A percentile compares a stretch with the other conserved stretches of the same genome.
Evolutionary conservation across 2,113 vertebrate species (phyloP).

Genomic region (Pogona vitticeps): DNA sequence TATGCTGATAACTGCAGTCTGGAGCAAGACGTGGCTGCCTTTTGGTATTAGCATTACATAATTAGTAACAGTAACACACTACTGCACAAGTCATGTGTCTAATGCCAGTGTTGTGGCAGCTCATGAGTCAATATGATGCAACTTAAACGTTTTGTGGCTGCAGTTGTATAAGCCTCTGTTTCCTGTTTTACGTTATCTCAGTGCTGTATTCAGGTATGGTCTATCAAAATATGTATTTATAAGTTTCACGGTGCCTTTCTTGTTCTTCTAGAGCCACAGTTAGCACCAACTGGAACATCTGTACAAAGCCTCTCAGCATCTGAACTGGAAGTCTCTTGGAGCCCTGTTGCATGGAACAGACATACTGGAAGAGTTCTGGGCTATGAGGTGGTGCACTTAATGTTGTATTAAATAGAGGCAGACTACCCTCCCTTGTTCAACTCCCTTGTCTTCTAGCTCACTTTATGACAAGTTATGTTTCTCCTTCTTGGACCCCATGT

Average conservation of each 20-base stretch:
- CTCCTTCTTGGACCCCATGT: too few species aligned
- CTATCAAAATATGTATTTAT: neutral
- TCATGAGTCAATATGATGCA: neutral
- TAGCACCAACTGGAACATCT: conserved; percentile 76
- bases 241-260: conserved; percentile 22
- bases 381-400: conserved; percentile 81
- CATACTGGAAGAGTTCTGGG: conserved; percentile 82
- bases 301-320: conserved; percentile 80
- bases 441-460: neutral
- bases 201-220: rapidly evolving
- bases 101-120: neutral
- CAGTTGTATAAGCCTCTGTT: neutral
- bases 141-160: neutral
- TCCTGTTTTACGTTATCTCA: neutral
- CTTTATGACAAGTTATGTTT: neutral
- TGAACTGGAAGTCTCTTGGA: conserved; percentile 86
- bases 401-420: neutral
- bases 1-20: neutral
- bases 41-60: too few species aligned
- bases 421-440: neutral
- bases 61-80: neutral
- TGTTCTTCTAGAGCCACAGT: conserved; percentile 77
- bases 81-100: neutral
- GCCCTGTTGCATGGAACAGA: conserved; percentile 77
- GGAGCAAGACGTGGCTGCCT: neutral